Evolutionary conservation across 2,797 vertebrate species (phyloP).

Genomic region (Serranus cabrilla): DNA sequence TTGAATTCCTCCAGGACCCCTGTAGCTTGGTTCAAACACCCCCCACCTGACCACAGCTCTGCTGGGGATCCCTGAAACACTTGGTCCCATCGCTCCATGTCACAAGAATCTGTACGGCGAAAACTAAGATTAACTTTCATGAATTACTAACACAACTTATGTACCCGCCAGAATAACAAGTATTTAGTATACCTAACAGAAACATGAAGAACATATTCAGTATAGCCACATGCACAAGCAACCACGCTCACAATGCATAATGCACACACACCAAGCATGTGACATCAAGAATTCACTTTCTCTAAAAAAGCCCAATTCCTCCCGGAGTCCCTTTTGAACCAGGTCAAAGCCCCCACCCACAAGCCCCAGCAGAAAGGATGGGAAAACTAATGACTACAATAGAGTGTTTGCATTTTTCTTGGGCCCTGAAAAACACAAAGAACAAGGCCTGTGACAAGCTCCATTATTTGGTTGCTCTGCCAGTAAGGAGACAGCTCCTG

Average conservation of each 20-base stretch:
- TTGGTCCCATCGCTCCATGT: slow-evolving; percentile 83
- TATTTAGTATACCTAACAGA: slow-evolving; percentile 1
- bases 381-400: slow-evolving; percentile 99
- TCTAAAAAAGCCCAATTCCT: slow-evolving; percentile 89
- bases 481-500: slow-evolving; percentile 93
- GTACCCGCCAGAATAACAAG: slow-evolving; percentile 14
- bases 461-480: slow-evolving; percentile 98
- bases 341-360: slow-evolving; percentile 91
- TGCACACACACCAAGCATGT: slow-evolving; percentile 84
- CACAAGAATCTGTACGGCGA: slow-evolving; percentile 82
- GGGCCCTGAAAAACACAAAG: slow-evolving; percentile 92
- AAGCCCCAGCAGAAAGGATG: slow-evolving; percentile 91
- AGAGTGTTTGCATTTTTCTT: slow-evolving; percentile 96
- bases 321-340: slow-evolving; percentile 90
- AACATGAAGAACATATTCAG: slow-evolving; percentile 35
- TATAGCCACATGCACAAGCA: slow-evolving; percentile 49
- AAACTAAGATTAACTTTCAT: slow-evolving; percentile 89
- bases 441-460: slow-evolving; percentile 99
- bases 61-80: slow-evolving; percentile 78
- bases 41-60: slow-evolving; percentile 75
- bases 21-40: slow-evolving; percentile 48
- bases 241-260: slow-evolving; percentile 73
- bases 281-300: slow-evolving; percentile 91
- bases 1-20: slow-evolving; percentile 51
- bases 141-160: slow-evolving; percentile 89